These are phyloP conservation scores for Morinoia aosen DNA, from an alignment of 2,888 invertebrate genomes.

Conservation along the genomic window DNA sequence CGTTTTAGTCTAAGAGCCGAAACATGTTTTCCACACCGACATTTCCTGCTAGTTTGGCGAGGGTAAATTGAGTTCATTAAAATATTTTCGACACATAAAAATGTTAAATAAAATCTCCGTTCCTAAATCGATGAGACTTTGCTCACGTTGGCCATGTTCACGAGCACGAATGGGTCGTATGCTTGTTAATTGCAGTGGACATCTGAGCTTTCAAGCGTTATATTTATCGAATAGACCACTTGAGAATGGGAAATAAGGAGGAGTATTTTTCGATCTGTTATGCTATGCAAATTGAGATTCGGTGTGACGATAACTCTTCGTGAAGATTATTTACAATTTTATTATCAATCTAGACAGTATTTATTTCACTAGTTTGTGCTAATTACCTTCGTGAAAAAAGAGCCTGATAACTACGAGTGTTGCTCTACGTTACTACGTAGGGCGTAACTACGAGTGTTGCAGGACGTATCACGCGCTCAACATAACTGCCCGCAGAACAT, in stretches of 20 bases:
- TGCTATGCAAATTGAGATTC: not conserved
- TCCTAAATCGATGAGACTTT: not conserved
- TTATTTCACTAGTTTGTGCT: not conserved
- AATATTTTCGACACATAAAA: not conserved
- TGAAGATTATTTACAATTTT: not conserved
- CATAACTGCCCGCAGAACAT: not conserved
- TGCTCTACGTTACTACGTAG: no score
- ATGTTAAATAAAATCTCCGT: not conserved
- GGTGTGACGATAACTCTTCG: not conserved
- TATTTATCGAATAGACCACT: not conserved
- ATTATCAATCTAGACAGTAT: not conserved
- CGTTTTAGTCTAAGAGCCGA: not conserved
- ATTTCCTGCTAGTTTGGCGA: not conserved
- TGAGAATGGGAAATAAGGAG: not conserved
- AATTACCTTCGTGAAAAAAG: not conserved
- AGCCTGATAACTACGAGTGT: no score
- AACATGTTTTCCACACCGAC: not conserved
- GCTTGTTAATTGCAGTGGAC: not conserved
- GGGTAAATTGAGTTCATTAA: not conserved
- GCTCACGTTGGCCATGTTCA: not conserved
- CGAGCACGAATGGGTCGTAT: not conserved
- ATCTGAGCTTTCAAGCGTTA: not conserved
- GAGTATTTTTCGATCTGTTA: not conserved
- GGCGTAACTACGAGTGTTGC: not conserved
- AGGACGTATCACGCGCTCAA: not conserved